Evolutionary conservation across 1,140 invertebrate species (phyloP).

Genomic region (Atopsyche davidsoni): DNA sequence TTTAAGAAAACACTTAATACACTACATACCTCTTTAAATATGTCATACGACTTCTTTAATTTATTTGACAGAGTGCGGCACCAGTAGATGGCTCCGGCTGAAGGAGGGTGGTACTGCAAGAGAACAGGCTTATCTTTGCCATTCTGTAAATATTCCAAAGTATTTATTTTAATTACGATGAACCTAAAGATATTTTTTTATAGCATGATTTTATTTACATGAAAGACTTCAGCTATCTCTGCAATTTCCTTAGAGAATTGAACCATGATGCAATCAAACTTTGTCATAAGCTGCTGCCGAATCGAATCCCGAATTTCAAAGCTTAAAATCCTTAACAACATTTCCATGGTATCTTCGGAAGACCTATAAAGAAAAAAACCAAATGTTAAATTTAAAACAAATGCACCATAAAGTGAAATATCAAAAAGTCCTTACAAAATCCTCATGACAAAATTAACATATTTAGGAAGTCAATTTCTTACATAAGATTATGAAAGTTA

Average conservation of each 20-base stretch:
- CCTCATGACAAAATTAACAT: conserved; percentile 14
- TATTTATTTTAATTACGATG: too few species aligned
- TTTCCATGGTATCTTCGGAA: conserved; percentile 71
- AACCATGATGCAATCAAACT: conserved; percentile 78
- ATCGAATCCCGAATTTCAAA: conserved; percentile 69
- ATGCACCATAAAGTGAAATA: neutral
- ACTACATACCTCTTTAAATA: conserved; percentile 56
- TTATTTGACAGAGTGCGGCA: conserved; percentile 67
- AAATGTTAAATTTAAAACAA: neutral
- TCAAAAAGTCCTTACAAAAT: conserved; percentile 7
- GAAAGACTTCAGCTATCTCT: conserved; percentile 59
- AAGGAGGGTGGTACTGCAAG: conserved; percentile 67
- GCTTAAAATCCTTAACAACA: conserved; percentile 73
- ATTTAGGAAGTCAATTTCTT: conserved; percentile 13
- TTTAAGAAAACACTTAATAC: conserved; percentile 11
- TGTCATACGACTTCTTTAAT: conserved; percentile 70
- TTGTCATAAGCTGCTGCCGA: conserved; percentile 64
- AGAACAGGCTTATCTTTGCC: conserved; percentile 67
- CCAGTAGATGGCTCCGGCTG: conserved; percentile 80
- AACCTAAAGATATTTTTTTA: too few species aligned
- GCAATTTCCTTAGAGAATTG: conserved; percentile 79
- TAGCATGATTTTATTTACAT: conserved; percentile 53
- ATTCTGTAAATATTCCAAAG: conserved; percentile 48
- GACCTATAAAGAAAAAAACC: conserved; percentile 45
- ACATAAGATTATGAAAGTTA: conserved; percentile 70